These are phyloP conservation scores for Semicossyphus pulcher DNA, from an alignment of 2,113 vertebrate genomes.

Conservation along the genomic window DNA sequence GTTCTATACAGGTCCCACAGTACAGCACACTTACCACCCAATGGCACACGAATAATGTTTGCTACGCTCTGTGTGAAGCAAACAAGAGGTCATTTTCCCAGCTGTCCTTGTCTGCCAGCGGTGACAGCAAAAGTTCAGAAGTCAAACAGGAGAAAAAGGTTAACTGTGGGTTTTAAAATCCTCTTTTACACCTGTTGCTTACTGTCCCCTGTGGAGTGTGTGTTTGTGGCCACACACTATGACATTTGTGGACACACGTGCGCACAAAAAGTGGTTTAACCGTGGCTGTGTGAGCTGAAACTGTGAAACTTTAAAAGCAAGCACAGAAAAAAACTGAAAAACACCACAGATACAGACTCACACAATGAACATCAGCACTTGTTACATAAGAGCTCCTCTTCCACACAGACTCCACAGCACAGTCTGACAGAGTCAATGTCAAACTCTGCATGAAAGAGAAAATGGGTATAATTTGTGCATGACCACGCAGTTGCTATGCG, in stretches of 20 bases:
- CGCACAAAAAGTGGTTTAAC: neutral
- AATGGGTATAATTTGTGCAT: slow-evolving; percentile 33
- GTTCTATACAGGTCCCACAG: slow-evolving; percentile 4
- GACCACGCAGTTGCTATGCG: slow-evolving; percentile 26
- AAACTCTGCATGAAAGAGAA: slow-evolving; percentile 28
- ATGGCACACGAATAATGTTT: slow-evolving; percentile 9
- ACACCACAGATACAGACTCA: slow-evolving; percentile 23
- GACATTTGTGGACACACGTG: neutral
- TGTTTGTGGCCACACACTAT: slow-evolving; percentile 40
- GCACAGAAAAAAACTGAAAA: slow-evolving; percentile 16
- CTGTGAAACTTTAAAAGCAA: slow-evolving; percentile 6
- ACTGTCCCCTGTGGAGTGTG: slow-evolving; percentile 14
- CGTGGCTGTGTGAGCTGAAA: neutral
- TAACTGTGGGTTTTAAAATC: slow-evolving; percentile 30
- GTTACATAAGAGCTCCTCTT: slow-evolving; percentile 53
- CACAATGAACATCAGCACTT: slow-evolving; percentile 22
- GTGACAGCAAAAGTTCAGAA: slow-evolving; percentile 57
- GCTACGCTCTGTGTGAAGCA: slow-evolving; percentile 4
- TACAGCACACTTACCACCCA: neutral
- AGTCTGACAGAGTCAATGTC: slow-evolving; percentile 50
- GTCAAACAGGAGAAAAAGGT: slow-evolving; percentile 36
- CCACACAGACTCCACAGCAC: slow-evolving; percentile 34
- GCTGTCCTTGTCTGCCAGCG: slow-evolving; percentile 48
- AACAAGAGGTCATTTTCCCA: slow-evolving; percentile 57
- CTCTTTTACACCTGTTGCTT: slow-evolving; percentile 72